Evolutionary conservation across 2,113 vertebrate genomes (phyloP).

Genomic region (Plecotus auritus): DNA sequence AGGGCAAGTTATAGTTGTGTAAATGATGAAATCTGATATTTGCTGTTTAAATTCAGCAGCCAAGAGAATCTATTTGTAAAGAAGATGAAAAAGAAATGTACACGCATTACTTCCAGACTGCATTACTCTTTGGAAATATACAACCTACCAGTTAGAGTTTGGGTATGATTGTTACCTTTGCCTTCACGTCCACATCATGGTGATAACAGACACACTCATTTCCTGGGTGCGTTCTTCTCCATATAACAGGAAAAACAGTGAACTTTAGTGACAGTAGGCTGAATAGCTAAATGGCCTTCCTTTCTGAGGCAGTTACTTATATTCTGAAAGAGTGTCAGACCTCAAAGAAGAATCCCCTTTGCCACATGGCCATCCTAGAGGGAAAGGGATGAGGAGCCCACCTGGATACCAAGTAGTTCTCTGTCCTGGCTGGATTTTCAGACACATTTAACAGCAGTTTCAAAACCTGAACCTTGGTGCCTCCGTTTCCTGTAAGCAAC

Average conservation of each 20-base stretch:
- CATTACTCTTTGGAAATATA: neutral
- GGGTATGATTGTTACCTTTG: constrained; percentile 85
- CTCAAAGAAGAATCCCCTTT: constrained; percentile 86
- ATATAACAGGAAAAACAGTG: constrained; percentile 84
- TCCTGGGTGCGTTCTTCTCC: constrained; percentile 79
- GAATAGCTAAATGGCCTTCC: constrained; percentile 51
- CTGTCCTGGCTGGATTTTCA: constrained; percentile 89
- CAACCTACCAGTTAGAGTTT: neutral
- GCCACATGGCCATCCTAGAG: constrained; percentile 83
- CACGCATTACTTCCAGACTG: neutral
- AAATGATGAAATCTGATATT: neutral
- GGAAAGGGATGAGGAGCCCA: constrained; percentile 84
- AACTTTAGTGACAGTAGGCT: constrained; percentile 80
- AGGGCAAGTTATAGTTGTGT: neutral
- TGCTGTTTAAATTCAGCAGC: neutral
- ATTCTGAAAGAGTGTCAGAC: constrained; percentile 86
- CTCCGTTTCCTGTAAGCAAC: constrained; percentile 85
- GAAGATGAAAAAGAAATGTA: neutral
- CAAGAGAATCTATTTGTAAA: neutral
- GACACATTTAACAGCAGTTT: constrained; percentile 94
- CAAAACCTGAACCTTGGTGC: constrained; percentile 90
- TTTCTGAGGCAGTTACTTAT: constrained; percentile 77
- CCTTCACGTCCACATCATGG: constrained; percentile 85
- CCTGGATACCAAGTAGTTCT: constrained; percentile 89
- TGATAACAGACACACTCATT: neutral